Evolutionary conservation across 2,797 vertebrate species (phyloP), one percentile per base, ranked within the genome.

Genomic region (Synanceia verrucosa): DNA sequence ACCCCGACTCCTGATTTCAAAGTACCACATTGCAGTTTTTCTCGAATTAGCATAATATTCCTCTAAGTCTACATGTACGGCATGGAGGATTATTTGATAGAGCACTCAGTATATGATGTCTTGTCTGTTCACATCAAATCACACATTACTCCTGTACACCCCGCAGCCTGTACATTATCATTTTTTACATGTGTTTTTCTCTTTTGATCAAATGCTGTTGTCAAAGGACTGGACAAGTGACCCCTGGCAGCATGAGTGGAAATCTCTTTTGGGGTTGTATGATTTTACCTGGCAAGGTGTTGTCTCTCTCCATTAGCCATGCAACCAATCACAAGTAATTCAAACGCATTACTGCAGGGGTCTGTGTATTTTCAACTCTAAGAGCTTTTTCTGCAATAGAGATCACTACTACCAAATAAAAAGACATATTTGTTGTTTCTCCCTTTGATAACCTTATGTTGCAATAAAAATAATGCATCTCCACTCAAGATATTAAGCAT

Each of bases 181-280:
- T 72, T 68, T 77, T 73, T 79, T 76, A 77, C 36, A 55, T 76
- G 76, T 73, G 69, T 88, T 81, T 78, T 72, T 86, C 81, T 46
- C 73, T 68, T 82, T 83, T 90, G 90, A 89, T 91, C 89, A 89
- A 91, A 90, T 81, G 81, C 70, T 60, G 75, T 78, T 85, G 84
- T 88, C 87, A 87, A 28, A 82, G 67, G 75, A 82, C 62, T 1
- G 83, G 87, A 91, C 87, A 88, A 84, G 76, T 86, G 87, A 88
- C 88, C 88, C 81, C 64, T 29, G 69, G 79, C 78, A 69, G 14
- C 60, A 19, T 37, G 76, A 71, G 60, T 73, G 48, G 46, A 78
- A 63, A 78, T 65, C 55, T 81, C 81, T 73, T 81, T 61, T 44
- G 72, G 84, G 71, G 52, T 51, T 64, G 52, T 69, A n/a, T 79